These are phyloP conservation scores for Phrixothrix hirtus DNA, from an alignment of 2,888 invertebrate species.

Conservation along the genomic window DNA sequence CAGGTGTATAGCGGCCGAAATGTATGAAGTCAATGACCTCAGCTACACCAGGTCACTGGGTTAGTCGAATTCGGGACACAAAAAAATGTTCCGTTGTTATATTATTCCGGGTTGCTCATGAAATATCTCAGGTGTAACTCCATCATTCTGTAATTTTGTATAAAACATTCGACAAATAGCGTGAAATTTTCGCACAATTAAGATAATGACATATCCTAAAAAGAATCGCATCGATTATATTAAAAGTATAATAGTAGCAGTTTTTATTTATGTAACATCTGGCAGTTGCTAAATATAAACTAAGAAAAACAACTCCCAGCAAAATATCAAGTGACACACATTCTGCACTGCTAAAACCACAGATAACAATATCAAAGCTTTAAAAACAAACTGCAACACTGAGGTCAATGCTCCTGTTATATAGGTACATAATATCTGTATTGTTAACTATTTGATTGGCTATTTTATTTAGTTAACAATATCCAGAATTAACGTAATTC, in stretches of 20 bases:
- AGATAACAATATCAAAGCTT: conserved; percentile 29
- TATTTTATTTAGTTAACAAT: conserved; percentile 7
- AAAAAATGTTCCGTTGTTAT: conserved; percentile 40
- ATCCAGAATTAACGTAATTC: conserved; percentile 12
- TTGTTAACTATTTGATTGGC: too few species aligned
- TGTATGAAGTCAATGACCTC: conserved; percentile 35
- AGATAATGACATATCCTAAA: too few species aligned
- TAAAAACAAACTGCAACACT: conserved; percentile 29
- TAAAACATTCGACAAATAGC: too few species aligned
- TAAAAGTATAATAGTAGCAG: too few species aligned
- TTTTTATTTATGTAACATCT: conserved; percentile 30
- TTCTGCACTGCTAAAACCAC: conserved; percentile 23
- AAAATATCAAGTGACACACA: conserved; percentile 33
- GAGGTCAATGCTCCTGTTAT: conserved; percentile 17
- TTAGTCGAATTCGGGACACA: conserved; percentile 46
- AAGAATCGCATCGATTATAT: too few species aligned
- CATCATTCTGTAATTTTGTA: too few species aligned
- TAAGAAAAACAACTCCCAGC: conserved; percentile 20
- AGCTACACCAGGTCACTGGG: conserved; percentile 44
- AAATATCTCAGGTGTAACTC: conserved; percentile 26
- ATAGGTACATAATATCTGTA: conserved; percentile 7
- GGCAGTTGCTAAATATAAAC: conserved; percentile 22
- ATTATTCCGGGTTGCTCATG: conserved; percentile 22
- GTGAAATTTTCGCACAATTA: too few species aligned
- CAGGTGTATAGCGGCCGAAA: conserved; percentile 30